Evolutionary conservation across 2,888 invertebrate species (phyloP), one percentile per base, ranked within the genome.

Genomic region (Gastrophysa polygoni): DNA sequence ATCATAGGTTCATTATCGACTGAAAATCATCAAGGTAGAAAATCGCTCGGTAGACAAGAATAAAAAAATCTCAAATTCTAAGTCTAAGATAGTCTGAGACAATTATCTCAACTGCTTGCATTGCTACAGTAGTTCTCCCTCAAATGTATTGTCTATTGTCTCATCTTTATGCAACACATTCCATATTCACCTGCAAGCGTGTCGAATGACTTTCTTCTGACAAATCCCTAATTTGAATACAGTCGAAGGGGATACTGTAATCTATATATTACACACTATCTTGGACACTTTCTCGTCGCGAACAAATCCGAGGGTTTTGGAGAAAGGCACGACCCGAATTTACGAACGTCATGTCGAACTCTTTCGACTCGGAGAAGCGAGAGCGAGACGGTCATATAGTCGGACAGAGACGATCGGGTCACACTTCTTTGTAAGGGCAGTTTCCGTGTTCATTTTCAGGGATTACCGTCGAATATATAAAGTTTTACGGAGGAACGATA

Each of bases 251-350:
- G 38, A 38, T 14, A 10, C 38, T 38, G 38, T 38, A 4, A 38
- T 14, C 38, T 2, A 38, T 38, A 38, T 38, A 38, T 38, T 38
- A 38, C 14, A 38, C 54, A 24, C 14, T 54, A 54, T 52, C 11
- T 24, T 28, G 57, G 59, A 44, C 59, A 55, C 58, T 48, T 46
- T 59, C 46, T 38, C 34, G 38, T 59, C 50, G 48, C 34, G 29
- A 43, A 21, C 34, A 66, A 68, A 67, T 64, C 66, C 64, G 49
- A 56, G 48, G 49, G 50, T 54, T 59, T 62, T 38, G 63, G 54
- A 49, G 59, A 47, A 57, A 62, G 66, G 66, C 66, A 67, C 63
- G 66, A 64, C 46, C 64, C 34, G 57, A 57, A 59, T 66, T 63
- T 63, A 63, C 50, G 55, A 56, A 54, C 57, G 57, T 60, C 57